These are phyloP conservation scores for Morpho achilles DNA, from an alignment of 2,888 invertebrate genomes.

Conservation along the genomic window DNA sequence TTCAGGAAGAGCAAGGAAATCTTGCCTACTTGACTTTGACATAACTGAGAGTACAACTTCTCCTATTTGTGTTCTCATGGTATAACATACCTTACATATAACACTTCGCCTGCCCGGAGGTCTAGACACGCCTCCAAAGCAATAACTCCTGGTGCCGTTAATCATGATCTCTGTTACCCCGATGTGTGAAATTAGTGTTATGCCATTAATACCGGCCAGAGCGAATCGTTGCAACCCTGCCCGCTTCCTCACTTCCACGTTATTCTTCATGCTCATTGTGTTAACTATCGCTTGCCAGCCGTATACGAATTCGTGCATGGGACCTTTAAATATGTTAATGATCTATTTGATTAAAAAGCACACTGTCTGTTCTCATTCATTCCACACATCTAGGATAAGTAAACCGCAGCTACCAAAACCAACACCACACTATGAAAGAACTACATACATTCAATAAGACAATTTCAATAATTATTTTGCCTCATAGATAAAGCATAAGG, in stretches of 20 bases:
- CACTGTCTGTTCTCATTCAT: too few relatives aligned
- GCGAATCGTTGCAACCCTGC: slow-evolving; percentile 71
- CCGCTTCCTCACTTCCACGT: slow-evolving; percentile 70
- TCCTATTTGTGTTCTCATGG: too few relatives aligned
- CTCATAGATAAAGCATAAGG: too few relatives aligned
- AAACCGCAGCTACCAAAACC: too few relatives aligned
- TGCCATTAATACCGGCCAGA: slow-evolving; percentile 70
- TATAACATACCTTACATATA: slow-evolving; percentile 59
- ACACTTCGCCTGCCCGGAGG: slow-evolving; percentile 66
- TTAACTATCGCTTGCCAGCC: slow-evolving; percentile 76
- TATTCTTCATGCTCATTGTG: slow-evolving; percentile 74
- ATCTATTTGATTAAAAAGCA: too few relatives aligned
- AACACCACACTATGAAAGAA: too few relatives aligned
- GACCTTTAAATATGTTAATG: slow-evolving; percentile 40
- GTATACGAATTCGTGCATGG: slow-evolving; percentile 73
- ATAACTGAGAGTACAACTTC: too few relatives aligned
- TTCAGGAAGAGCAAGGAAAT: too few relatives aligned
- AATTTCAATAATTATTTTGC: too few relatives aligned
- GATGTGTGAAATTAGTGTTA: slow-evolving; percentile 68
- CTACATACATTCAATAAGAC: too few relatives aligned
- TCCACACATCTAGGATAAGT: too few relatives aligned
- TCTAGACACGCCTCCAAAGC: slow-evolving; percentile 66
- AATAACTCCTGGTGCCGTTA: slow-evolving; percentile 65
- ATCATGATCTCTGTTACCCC: slow-evolving; percentile 73
- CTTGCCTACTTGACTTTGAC: too few relatives aligned